Base-by-base conservation (phyloP, 2,113 vertebrate genomes). In the Dasypus novemcinctus region DNA sequence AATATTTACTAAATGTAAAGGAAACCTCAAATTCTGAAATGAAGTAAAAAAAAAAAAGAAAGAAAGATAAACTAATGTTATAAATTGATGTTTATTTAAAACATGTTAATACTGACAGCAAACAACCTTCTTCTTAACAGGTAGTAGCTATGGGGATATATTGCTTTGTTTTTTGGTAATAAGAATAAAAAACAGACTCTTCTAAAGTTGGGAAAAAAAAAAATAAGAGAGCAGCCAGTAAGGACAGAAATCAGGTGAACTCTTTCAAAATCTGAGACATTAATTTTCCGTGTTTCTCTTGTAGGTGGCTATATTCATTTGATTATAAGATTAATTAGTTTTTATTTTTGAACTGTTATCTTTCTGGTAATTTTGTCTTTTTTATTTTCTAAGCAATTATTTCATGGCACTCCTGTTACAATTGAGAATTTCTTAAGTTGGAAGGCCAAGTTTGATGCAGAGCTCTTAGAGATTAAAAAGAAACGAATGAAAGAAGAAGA, bases 371-470 rank as follows among this genome's bases (percentile, higher is more conserved):
- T 49, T 69, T 14, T 96, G 14, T 95, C 94, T 96, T 95, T 97
- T 4, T 91, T 90, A 43, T 80, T 94, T 97, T 96, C 66, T 79
- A 97, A 99, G 98, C 97, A 98, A 98, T 98, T 98, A 71, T 99
- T 99, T 98, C 99, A 99, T 97, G 99, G 99, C 89, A 99, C 99
- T 33, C 99, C 99, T 94, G 99, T 99, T 87, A 99, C 99, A 31
- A 99, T 99, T 95, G 99, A 99, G 96, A 99, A 99, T 98, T 99
- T 99, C 97, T 98, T 99, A 93, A 98, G 98, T 33, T 99, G 99
- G 99, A 99, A 99, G 98, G 99, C 99, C 1, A 98, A 96, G 79
- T 99, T 99, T 98, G 99, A 99, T 91, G 94, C 97, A 96, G 99
- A 99, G 74, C 98, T 99, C 95, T 89, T 98, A 3, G 99, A 99